Base-by-base conservation (phyloP, 2,797 vertebrate genomes). In the Crotalus adamanteus region DNA sequence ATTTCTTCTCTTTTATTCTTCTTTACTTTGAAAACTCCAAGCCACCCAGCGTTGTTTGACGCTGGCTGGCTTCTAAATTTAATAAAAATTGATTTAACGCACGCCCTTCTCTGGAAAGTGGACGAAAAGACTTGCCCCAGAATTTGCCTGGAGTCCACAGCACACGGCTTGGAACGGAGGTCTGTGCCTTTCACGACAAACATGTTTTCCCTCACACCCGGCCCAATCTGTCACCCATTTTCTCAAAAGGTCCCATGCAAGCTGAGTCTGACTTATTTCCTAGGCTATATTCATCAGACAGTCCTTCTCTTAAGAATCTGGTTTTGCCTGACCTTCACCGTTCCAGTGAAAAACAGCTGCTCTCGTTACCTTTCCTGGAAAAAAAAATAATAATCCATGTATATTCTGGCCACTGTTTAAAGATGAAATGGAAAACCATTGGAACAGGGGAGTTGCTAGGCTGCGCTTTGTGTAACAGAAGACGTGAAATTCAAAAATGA, bases 401-500 rank as follows among this genome's bases (percentile, higher is more conserved):
- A n/a, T 92, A 92, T 59, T 53, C 87, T 92, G 87, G 87, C 87
- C 87, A 88, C 55, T 31, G 37, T 57, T 31, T 20, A 31, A 59
- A 59, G 78, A 31, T 3, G 69, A 57, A 20, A 26, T 1, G 28
- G 51, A 69, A 47, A 59, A 61, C 47, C 78, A 13, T 25, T 53
- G 26, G 91, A 92, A 88, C 37, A 37, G 2, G 12, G 65, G 13
- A 60, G 12, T 57, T 88, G 87, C 91, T 87, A 78, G 28, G 91
- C 42, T 47, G 37, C 60, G 31, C 85, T 92, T 90, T 65, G 25
- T 90, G 92, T 86, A 90, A 86, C 73, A 86, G 42, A 89, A 69
- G 92, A 86, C 63, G 73, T 86, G 73, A n/a, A 90, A 63, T 92
- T 92, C 78, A 63, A 42, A 92, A 69, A 47, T 65, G 61, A 90